Percentiles rank a stretch among this genome's conserved stretches.
These are phyloP conservation scores for Sterrhoptilus dennistouni DNA, from an alignment of 2,113 vertebrate genomes.

Conservation along the genomic window DNA sequence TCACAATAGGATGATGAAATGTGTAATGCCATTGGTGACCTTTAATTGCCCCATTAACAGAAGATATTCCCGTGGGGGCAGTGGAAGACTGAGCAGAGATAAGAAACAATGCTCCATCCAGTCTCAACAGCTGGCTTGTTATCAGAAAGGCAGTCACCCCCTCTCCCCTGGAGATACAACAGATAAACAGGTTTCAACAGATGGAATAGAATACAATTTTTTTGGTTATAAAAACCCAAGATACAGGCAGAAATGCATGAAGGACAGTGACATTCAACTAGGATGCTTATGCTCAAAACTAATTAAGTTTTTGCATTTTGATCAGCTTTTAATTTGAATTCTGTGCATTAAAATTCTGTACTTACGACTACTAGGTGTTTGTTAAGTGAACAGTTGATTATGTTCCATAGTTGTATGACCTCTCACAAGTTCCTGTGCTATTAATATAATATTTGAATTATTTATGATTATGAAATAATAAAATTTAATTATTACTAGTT, in stretches of 20 bases:
- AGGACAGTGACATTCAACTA: not conserved
- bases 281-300: not conserved
- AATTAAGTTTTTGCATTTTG: conserved; percentile 19
- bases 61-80: too few species aligned
- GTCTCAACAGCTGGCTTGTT: too few species aligned
- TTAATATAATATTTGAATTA: not conserved
- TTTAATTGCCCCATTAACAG: too few species aligned
- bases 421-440: not conserved
- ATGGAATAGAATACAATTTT: too few species aligned
- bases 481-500: not conserved
- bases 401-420: not conserved
- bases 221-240: too few species aligned
- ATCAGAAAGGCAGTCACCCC: too few species aligned
- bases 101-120: too few species aligned
- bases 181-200: too few species aligned
- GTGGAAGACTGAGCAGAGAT: too few species aligned
- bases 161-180: too few species aligned
- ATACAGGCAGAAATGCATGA: not conserved
- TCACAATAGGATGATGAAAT: too few species aligned
- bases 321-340: conserved; percentile 26
- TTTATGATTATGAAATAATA: not conserved
- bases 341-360: conserved; percentile 8
- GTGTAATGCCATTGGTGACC: too few species aligned
- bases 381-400: conserved; percentile 7
- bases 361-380: not conserved